Evolutionary conservation across 2,797 vertebrate genomes (phyloP).

Genomic region (Tokudaia tokunoshimensis): DNA sequence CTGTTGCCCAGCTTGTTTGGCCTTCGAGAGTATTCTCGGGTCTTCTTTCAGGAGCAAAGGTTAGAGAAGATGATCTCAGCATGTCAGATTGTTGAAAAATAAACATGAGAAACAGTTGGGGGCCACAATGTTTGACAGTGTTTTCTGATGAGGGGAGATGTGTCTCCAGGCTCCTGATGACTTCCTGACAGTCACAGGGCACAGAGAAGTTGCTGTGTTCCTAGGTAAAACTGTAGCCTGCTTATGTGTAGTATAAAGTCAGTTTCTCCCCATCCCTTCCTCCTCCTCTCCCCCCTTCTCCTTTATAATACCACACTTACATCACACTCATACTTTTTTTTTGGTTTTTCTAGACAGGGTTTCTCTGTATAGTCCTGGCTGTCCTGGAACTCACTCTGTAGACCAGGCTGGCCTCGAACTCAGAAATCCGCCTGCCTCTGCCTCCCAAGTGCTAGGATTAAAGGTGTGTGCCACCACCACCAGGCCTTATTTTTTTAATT

Average conservation of each 20-base stretch:
- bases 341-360: too few species aligned
- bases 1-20: not conserved
- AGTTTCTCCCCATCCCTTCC: not conserved
- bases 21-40: not conserved
- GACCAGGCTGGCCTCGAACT: too few species aligned
- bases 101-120: constrained; percentile 10
- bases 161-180: not conserved
- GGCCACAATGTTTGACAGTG: not conserved
- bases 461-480: too few species aligned
- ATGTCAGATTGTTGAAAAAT: not conserved
- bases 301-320: too few species aligned
- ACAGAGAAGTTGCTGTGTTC: not conserved
- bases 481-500: too few species aligned
- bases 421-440: too few species aligned
- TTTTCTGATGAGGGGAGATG: not conserved
- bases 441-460: too few species aligned
- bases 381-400: too few species aligned
- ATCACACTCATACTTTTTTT: not conserved
- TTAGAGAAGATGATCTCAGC: not conserved
- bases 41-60: constrained; percentile 18
- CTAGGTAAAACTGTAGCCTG: not conserved
- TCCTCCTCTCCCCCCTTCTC: not conserved
- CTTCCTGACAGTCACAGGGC: too few species aligned
- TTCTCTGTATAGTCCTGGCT: too few species aligned
- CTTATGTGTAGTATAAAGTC: not conserved